A percentile compares a stretch with the other conserved stretches of the same genome.
phyloP scores from a whole-genome alignment of 2,888 invertebrate genomes.

The Troilus luridus region DNA sequence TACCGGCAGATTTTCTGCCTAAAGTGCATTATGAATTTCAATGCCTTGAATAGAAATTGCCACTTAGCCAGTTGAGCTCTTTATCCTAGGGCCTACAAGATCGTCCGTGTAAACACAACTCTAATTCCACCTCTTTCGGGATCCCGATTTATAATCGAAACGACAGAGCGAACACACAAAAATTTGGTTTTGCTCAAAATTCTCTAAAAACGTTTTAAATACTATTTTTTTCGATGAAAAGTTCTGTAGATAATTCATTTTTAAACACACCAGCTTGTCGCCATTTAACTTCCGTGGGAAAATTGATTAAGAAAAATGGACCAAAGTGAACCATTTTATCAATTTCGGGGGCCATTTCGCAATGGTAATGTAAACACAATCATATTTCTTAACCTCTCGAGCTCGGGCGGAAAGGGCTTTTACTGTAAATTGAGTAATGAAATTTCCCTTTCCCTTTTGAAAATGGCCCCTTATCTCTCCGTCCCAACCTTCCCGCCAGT shows the following conservation, averaged over 20 bases:
- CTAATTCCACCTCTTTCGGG: not conserved
- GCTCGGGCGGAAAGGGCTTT: not conserved
- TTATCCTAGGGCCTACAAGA: slow-evolving; percentile 33
- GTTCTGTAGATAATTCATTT: no score
- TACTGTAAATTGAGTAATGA: slow-evolving; percentile 45
- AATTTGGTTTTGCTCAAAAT: no score
- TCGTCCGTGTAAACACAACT: not conserved
- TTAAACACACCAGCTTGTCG: no score
- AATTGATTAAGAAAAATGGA: not conserved
- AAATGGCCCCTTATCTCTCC: not conserved
- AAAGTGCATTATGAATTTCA: slow-evolving; percentile 53
- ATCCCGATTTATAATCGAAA: not conserved
- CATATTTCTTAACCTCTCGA: slow-evolving; percentile 9
- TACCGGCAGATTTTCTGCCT: not conserved
- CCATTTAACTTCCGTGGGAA: no score
- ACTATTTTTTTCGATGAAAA: no score
- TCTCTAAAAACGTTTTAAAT: no score
- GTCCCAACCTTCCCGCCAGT: not conserved
- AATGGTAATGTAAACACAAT: slow-evolving; percentile 36
- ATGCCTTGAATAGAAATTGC: slow-evolving; percentile 56
- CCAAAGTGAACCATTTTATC: not conserved
- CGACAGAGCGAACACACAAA: no score
- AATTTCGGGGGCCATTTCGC: not conserved
- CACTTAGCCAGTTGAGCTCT: slow-evolving; percentile 26
- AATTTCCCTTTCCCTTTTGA: slow-evolving; percentile 29